These are phyloP conservation scores for Lerista edwardsae DNA, from an alignment of 2,797 vertebrate species.

Conservation along the genomic window DNA sequence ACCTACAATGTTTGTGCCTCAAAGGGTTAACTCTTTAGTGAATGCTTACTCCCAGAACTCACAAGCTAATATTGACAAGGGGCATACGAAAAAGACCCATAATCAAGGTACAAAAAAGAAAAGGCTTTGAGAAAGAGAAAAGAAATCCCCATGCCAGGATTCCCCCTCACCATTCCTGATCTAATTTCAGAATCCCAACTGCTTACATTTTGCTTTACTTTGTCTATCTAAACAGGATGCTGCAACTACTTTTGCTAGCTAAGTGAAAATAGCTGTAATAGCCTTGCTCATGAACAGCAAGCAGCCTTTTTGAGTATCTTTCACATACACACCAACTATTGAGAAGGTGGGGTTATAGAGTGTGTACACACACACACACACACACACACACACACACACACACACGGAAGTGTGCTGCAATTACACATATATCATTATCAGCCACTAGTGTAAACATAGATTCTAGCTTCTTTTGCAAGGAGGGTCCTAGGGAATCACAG, in stretches of 20 bases:
- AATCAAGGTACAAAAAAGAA: not conserved
- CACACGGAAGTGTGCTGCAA: not conserved
- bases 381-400: not conserved
- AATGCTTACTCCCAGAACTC: not conserved
- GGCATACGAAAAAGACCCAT: not conserved
- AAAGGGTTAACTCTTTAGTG: too few relatives aligned
- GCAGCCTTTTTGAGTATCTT: not conserved
- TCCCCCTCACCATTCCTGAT: not conserved
- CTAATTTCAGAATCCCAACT: not conserved
- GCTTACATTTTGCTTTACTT: too few relatives aligned
- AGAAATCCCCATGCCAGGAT: not conserved
- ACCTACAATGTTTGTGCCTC: too few relatives aligned
- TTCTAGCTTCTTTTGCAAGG: not conserved
- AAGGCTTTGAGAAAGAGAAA: not conserved
- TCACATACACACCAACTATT: not conserved
- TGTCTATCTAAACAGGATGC: too few relatives aligned
- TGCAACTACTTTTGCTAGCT: not conserved
- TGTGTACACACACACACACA: not conserved
- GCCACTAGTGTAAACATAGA: constrained; percentile 16
- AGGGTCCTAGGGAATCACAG: constrained; percentile 11
- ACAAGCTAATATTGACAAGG: not conserved
- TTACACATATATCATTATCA: constrained; percentile 21
- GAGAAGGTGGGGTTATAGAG: not conserved
- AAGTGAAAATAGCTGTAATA: not conserved
- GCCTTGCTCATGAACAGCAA: not conserved